Evolutionary conservation across 2,113 vertebrate genomes (phyloP).

Genomic region (Ceyx cyanopectus): DNA sequence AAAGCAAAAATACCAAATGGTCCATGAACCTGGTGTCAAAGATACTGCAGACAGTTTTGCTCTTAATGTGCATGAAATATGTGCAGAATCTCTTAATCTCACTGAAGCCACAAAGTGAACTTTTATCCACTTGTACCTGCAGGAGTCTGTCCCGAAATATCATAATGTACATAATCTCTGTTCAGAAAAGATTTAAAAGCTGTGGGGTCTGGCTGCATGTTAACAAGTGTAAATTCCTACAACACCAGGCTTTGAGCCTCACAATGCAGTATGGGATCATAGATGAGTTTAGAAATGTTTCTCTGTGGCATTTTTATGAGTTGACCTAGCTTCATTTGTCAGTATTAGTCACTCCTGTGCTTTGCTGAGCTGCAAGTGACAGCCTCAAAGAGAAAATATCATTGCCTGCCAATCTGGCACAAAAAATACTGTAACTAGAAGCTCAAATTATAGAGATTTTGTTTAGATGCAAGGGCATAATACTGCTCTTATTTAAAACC

Average conservation of each 20-base stretch:
- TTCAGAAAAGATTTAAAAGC: not conserved
- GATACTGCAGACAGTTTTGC: not conserved
- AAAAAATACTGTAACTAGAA: not conserved
- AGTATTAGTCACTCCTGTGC: not conserved
- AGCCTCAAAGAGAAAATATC: slow-evolving; percentile 34
- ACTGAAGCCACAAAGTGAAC: not conserved
- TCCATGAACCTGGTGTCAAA: not conserved
- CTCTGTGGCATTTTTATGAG: not conserved
- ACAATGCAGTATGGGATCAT: not conserved
- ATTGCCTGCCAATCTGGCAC: not conserved
- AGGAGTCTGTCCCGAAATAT: not conserved
- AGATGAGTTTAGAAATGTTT: not conserved
- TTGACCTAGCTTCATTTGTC: not conserved
- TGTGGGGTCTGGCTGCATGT: not conserved
- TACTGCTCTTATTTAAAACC: not conserved
- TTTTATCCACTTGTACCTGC: not conserved
- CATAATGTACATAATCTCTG: not conserved
- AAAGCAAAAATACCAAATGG: not conserved
- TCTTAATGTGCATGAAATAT: not conserved
- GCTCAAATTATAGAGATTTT: not conserved
- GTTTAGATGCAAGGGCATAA: not conserved
- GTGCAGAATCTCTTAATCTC: not conserved
- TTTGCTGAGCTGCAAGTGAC: not conserved
- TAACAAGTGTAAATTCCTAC: not conserved
- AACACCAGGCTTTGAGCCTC: not conserved